These are phyloP conservation scores for Vireo griseus DNA, from an alignment of 2,797 vertebrate species.

Conservation along the genomic window DNA sequence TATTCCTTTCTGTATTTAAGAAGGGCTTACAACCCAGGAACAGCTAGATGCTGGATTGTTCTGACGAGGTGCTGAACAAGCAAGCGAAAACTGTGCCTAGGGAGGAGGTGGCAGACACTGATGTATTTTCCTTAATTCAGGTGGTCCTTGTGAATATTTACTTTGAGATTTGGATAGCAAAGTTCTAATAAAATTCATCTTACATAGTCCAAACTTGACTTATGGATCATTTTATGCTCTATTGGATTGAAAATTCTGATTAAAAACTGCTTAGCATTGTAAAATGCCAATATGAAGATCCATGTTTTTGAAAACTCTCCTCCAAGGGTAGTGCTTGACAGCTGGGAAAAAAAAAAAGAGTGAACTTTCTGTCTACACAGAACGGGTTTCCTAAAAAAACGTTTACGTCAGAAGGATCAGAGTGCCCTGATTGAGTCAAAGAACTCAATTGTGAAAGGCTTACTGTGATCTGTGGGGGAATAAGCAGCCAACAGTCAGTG, in stretches of 20 bases:
- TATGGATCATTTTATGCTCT: background rate
- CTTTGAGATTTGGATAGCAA: background rate
- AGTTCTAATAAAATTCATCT: background rate
- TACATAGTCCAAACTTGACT: background rate
- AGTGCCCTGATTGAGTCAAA: background rate
- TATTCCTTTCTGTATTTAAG: background rate
- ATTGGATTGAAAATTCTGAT: background rate
- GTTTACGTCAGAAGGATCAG: background rate
- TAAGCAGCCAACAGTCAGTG: background rate
- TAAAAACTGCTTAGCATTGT: background rate
- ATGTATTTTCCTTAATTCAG: background rate
- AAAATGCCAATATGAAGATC: background rate
- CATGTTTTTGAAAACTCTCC: background rate
- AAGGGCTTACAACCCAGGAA: background rate
- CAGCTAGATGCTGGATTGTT: background rate
- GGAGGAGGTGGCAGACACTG: background rate
- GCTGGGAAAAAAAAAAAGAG: no score
- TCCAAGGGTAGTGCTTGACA: background rate
- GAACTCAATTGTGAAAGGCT: background rate
- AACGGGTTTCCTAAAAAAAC: background rate
- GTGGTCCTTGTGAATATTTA: accelerated
- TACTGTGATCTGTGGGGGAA: background rate
- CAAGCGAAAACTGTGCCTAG: background rate
- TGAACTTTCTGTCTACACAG: background rate
- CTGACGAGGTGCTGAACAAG: background rate